These are phyloP conservation scores for Charaxes varanes DNA, from an alignment of 1,140 invertebrate genomes.

Conservation along the genomic window DNA sequence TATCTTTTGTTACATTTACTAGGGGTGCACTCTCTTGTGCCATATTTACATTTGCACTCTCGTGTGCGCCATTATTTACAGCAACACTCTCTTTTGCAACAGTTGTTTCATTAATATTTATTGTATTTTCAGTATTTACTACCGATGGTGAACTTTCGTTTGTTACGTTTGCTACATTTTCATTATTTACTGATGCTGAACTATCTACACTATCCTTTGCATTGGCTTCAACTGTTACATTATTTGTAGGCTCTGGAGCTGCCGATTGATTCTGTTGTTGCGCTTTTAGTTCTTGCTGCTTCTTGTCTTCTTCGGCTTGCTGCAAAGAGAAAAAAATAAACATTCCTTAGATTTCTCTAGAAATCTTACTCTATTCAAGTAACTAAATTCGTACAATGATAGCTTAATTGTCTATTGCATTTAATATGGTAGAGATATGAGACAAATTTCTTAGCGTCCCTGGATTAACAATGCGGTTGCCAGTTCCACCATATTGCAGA, in stretches of 20 bases:
- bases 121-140: neutral
- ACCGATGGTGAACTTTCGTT: neutral
- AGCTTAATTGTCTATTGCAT: neutral
- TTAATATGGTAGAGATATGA: too few species aligned
- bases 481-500: too few species aligned
- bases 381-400: neutral
- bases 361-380: neutral
- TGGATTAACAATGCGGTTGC: too few species aligned
- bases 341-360: neutral
- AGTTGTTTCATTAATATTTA: neutral
- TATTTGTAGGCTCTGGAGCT: conserved; percentile 7
- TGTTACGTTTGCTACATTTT: neutral
- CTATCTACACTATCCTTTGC: conserved; percentile 4
- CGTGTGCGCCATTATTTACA: too few species aligned
- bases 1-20: conserved; percentile 4
- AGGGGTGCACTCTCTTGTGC: neutral
- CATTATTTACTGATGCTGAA: conserved; percentile 1
- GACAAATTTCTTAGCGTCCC: too few species aligned
- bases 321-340: conserved; percentile 14
- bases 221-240: neutral
- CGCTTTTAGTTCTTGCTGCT: conserved; percentile 37
- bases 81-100: too few species aligned
- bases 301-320: conserved; percentile 59
- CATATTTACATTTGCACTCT: conserved; percentile 1
- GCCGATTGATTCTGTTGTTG: conserved; percentile 17